Base-by-base conservation (phyloP, 2,797 vertebrate genomes). In the Aulostomus chinensis region DNA sequence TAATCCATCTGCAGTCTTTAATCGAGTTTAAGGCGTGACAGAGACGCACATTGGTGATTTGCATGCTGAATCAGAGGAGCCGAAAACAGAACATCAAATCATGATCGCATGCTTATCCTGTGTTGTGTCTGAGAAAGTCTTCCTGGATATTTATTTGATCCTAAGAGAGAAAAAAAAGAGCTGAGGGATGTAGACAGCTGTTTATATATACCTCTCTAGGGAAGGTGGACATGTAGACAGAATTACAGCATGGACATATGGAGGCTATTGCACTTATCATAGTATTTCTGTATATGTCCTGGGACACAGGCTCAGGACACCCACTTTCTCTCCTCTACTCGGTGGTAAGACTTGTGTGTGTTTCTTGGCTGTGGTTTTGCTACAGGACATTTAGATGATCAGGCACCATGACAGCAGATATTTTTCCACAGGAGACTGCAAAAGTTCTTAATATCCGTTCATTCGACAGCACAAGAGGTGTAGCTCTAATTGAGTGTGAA, bases 321-420 rank as follows among this genome's bases (percentile, higher is more conserved):
- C 38, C 12, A 3, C 22, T 24, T 14, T 33, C 10, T 38, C 20
- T 32, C 18, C 25, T 47, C 58, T 41, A 33, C 60, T 45, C 11
- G 66, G 21, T 35, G 21, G 21, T 51, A 42, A 57, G 55, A 46
- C 31, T 28, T 12, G 18, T 65, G 68, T 79, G 72, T 83, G 65
- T 77, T 81, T 80, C 58, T 81, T 82, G 78, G 69, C 71, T 51
- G 39, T 66, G 20, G 33, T 66, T 77, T 55, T 56, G 53, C 67
- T 31, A 61, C 47, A 64, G 42, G 68, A 82, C 83, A 60, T 71
- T 64, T 45, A 58, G 33, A 57, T 58, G 75, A 83, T 88, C 82
- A 61, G 61, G 81, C 64, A 72, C 28, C n/a, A 1, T 83, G 71
- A 79, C 75, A 66, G 59, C 41, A 39, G 65, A 40, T 63, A 46